A percentile compares a stretch with the other conserved stretches of the same genome.
These are phyloP conservation scores for Megaustenia siamemsis DNA, from an alignment of 2,888 invertebrate genomes.

Conservation along the genomic window DNA sequence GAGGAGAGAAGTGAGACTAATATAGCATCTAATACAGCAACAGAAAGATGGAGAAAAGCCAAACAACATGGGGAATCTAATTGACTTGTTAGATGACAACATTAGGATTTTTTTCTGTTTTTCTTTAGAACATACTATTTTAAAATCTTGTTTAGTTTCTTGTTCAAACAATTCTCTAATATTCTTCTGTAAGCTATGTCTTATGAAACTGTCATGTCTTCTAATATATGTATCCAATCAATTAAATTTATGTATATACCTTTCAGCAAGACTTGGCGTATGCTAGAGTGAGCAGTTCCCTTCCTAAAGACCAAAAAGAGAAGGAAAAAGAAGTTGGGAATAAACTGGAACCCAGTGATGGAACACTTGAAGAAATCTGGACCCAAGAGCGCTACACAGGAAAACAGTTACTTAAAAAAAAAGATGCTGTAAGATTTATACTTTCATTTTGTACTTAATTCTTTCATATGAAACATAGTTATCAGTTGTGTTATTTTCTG, in stretches of 20 bases:
- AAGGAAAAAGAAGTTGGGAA: neutral
- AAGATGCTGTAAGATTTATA: constrained; percentile 72
- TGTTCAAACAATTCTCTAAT: too few relatives aligned
- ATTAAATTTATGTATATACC: neutral
- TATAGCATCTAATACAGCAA: too few relatives aligned
- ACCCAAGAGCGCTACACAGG: constrained; percentile 68
- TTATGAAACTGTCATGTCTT: too few relatives aligned
- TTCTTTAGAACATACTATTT: too few relatives aligned
- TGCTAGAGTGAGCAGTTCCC: constrained; percentile 19
- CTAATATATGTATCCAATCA: neutral
- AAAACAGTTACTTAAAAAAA: constrained; percentile 67
- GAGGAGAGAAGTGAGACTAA: too few relatives aligned
- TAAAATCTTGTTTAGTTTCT: too few relatives aligned
- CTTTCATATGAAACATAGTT: neutral
- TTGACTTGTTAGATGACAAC: too few relatives aligned
- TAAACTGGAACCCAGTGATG: constrained; percentile 58
- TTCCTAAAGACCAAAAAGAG: neutral
- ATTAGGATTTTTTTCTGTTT: too few relatives aligned
- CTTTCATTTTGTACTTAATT: neutral
- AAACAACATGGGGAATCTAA: too few relatives aligned
- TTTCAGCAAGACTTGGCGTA: neutral
- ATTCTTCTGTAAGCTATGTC: too few relatives aligned
- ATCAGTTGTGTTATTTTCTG: too few relatives aligned
- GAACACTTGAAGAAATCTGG: constrained; percentile 69
- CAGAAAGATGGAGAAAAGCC: too few relatives aligned